phyloP scores from a whole-genome alignment of 2,888 invertebrate species.

The Thecophora atra region DNA sequence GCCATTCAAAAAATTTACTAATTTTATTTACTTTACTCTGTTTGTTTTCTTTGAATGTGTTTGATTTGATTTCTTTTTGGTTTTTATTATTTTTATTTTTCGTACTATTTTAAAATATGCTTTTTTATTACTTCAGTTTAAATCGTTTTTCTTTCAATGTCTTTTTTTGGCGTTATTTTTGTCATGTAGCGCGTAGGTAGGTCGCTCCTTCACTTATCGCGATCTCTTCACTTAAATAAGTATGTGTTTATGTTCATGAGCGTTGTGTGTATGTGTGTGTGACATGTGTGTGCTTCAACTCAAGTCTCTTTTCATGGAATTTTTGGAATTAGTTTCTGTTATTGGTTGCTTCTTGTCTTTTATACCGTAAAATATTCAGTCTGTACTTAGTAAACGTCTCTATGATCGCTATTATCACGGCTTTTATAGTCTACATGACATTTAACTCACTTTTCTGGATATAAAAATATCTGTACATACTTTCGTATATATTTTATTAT shows the following conservation, averaged over 20 bases:
- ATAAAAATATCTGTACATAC: not conserved
- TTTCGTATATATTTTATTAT: not conserved
- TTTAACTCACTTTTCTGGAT: not conserved
- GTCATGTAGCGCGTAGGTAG: constrained; percentile 24
- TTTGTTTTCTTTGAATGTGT: not conserved
- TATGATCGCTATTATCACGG: not conserved
- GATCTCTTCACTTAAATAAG: constrained; percentile 8
- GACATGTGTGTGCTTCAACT: not conserved
- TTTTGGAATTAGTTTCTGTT: not conserved
- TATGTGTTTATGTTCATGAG: not conserved
- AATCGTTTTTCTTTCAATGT: not conserved
- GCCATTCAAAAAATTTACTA: not conserved
- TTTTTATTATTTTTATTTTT: not conserved
- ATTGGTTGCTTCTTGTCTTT: not conserved
- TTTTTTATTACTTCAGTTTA: not conserved
- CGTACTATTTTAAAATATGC: not conserved
- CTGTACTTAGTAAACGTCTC: not conserved
- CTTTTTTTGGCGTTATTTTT: not conserved
- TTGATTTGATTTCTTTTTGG: no score
- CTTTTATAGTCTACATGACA: constrained; percentile 31
- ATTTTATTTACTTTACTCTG: not conserved
- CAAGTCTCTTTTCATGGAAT: not conserved
- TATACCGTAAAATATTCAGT: not conserved
- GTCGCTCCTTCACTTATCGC: constrained; percentile 19
- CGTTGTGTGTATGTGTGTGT: not conserved